A percentile compares a stretch with the other conserved stretches of the same genome.
phyloP scores from a whole-genome alignment of 2,797 vertebrate genomes.

The Spea hammondii region DNA sequence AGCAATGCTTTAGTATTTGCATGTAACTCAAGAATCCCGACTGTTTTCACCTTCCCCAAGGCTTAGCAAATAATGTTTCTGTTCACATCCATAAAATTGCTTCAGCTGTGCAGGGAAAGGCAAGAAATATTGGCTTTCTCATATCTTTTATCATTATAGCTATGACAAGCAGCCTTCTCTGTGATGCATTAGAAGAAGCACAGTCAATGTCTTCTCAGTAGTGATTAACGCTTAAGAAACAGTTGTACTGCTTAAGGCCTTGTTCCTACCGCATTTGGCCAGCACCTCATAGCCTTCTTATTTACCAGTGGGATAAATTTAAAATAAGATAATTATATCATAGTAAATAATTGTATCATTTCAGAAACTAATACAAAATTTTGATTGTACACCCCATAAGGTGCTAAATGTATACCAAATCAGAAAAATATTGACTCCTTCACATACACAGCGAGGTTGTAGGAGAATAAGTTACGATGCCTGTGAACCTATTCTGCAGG shows the following conservation, averaged over 20 bases:
- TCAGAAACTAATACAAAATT: too few species aligned
- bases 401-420: too few species aligned
- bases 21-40: conserved; percentile 48
- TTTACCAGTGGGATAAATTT: background rate
- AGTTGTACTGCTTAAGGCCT: conserved; percentile 37
- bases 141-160: conserved; percentile 63
- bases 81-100: conserved; percentile 63
- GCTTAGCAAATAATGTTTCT: conserved; percentile 54
- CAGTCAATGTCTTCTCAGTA: conserved; percentile 60
- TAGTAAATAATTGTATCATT: too few species aligned
- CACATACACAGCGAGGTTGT: too few species aligned
- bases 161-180: conserved; percentile 64
- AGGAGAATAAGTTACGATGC: too few species aligned
- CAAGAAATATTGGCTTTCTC: conserved; percentile 63
- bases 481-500: too few species aligned
- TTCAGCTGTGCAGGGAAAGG: conserved; percentile 60
- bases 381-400: too few species aligned
- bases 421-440: too few species aligned
- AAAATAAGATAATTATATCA: too few species aligned
- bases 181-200: conserved; percentile 66
- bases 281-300: background rate
- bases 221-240: conserved; percentile 55
- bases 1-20: conserved; percentile 50
- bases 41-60: conserved; percentile 52
- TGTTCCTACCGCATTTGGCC: conserved; percentile 23